Conservation (phyloP, 2,797 vertebrate species). For the Heteromormyrus szaboi region DNA sequence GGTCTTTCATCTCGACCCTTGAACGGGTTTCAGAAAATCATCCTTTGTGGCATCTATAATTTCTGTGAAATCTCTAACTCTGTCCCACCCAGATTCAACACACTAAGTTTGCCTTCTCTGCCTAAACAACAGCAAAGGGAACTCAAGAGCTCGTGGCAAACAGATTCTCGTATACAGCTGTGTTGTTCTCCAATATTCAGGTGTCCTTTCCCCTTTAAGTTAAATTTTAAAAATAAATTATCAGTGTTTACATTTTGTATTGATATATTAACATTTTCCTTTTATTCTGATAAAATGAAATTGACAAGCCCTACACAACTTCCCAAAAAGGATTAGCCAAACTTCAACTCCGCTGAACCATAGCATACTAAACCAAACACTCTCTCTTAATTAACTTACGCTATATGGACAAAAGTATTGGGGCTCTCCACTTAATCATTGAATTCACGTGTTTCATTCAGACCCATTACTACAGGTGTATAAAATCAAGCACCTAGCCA, state of each 20-base stretch:
- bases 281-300: neutral
- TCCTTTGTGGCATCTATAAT: neutral
- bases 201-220: neutral
- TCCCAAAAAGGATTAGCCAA: neutral
- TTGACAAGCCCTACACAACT: neutral
- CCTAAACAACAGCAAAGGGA: neutral
- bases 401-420: neutral
- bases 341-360: neutral
- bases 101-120: neutral
- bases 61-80: neutral
- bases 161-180: neutral
- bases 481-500: too few relatives aligned
- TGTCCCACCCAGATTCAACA: neutral
- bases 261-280: neutral
- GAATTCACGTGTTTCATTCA: too few relatives aligned
- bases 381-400: neutral
- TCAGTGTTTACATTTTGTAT: neutral
- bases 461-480: too few relatives aligned
- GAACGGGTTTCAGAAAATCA: neutral
- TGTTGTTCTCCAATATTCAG: neutral
- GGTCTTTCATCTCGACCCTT: neutral
- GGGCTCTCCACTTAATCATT: too few relatives aligned
- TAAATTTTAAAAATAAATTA: neutral
- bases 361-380: neutral
- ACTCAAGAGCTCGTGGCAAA: neutral